Evolutionary conservation across 53 echinoderm and acorn worm genomes (phyloP), one percentile per base, ranked within the genome.

Genomic region (Henricia sp.): DNA sequence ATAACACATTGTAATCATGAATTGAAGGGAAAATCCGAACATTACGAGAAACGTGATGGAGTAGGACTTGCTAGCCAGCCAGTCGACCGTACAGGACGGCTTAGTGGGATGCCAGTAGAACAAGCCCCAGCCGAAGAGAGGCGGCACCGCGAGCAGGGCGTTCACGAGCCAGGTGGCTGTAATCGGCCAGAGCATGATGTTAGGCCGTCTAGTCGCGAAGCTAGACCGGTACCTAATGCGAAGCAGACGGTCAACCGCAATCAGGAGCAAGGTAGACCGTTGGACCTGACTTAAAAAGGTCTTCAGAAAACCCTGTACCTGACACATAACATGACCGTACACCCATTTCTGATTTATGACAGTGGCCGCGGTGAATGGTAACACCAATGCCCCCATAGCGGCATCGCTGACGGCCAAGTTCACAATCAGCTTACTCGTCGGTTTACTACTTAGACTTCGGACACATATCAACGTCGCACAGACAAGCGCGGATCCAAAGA

Each of bases 251-350:
- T 76, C 76, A 17, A 59, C 76, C 14, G 76, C 76, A 19, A 76
- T 76, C 58, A 76, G 59, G 58, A 76, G 76, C 41, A 76, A 20
- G 1, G 60, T 76, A 19, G 76, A 76, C 32, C 76, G 59, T 59
- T 76, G 76, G 57, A 76, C 76, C 58, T 76, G 76, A 38, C 76
- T 76, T 29, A 76, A n/a, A 38, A 58, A 76, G 28, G 76, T 76
- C 39, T 59, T 76, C 5, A 76, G 21, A 29, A 76, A 33, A 6
- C 58, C 76, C 58, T 76, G 41, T 27, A 76, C 42, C 60, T 76
- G 76, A n/a, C 76, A 76, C 76, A 59, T 40, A 6, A 14, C 76
- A 20, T 76, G 23, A 9, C 76, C 76, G 58, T 57, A 76, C 29
- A 76, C 21, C 76, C 76, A 76, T 13, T 37, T 59, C 41, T 59